phyloP scores from a whole-genome alignment of 92 coral and sea anemone genomes.

The Epizoanthus illoricatus region DNA sequence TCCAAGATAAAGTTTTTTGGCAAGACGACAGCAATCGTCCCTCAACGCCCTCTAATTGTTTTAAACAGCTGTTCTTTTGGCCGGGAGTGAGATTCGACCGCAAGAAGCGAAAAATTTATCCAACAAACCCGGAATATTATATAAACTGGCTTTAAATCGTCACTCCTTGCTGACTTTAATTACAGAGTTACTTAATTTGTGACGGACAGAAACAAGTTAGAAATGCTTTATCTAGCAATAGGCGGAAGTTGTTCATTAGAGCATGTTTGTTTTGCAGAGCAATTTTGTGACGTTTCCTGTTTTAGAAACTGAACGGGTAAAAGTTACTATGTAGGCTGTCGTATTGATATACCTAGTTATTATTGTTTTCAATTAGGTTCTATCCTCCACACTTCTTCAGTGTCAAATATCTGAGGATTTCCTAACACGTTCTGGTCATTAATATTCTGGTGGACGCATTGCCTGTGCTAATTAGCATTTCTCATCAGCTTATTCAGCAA shows the following conservation, averaged over 20 bases:
- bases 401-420: neutral
- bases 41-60: too few species aligned
- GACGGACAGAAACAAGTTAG: neutral
- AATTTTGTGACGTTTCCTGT: neutral
- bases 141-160: too few species aligned
- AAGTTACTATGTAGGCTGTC: neutral
- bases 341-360: neutral
- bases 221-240: neutral
- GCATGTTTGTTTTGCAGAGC: neutral
- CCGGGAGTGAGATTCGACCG: too few species aligned
- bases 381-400: neutral
- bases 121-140: too few species aligned
- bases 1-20: too few species aligned
- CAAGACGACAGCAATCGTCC: too few species aligned
- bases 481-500: neutral
- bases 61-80: too few species aligned
- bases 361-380: neutral
- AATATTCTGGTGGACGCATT: neutral
- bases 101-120: too few species aligned
- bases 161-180: neutral
- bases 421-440: neutral
- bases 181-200: neutral
- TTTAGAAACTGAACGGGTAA: neutral
- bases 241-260: neutral
- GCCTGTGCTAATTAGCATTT: slow-evolving; percentile 12